phyloP scores from a whole-genome alignment of 2,797 vertebrate genomes.

The Acanthurus tractus region DNA sequence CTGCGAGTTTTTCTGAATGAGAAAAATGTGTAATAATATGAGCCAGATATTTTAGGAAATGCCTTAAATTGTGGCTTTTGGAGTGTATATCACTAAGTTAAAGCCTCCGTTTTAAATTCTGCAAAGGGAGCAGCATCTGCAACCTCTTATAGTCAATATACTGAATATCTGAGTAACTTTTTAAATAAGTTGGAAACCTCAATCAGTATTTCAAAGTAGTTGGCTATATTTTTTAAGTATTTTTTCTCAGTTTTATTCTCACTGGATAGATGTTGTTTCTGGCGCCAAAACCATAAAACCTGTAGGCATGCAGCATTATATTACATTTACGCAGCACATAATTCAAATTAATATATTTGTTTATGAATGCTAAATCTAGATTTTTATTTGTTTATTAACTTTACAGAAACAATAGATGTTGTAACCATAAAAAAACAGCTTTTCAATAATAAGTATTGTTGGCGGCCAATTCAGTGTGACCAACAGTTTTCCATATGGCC shows the following conservation, averaged over 20 bases:
- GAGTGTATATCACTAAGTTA: neutral
- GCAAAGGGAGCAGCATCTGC: neutral
- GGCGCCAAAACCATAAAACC: constrained; percentile 30
- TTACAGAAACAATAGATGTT: neutral
- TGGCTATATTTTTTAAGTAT: neutral
- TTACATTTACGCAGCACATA: neutral
- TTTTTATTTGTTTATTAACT: neutral
- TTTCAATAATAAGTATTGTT: neutral
- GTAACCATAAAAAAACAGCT: neutral
- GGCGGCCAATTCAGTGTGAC: neutral
- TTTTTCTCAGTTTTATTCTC: neutral
- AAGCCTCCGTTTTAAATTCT: neutral
- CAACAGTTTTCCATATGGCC: neutral
- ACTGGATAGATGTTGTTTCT: neutral
- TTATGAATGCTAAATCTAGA: neutral
- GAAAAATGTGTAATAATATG: neutral
- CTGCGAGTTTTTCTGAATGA: constrained; percentile 30
- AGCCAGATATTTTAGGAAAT: constrained; percentile 25
- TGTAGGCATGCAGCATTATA: neutral
- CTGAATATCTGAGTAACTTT: too few species aligned
- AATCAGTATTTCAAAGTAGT: neutral
- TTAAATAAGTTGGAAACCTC: too few species aligned
- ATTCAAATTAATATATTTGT: neutral
- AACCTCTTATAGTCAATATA: neutral
- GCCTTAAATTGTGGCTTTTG: neutral